A percentile compares a stretch with the other conserved stretches of the same genome.
These are phyloP conservation scores for Linnaemya tessellans DNA, from an alignment of 2,888 invertebrate species.

Conservation along the genomic window DNA sequence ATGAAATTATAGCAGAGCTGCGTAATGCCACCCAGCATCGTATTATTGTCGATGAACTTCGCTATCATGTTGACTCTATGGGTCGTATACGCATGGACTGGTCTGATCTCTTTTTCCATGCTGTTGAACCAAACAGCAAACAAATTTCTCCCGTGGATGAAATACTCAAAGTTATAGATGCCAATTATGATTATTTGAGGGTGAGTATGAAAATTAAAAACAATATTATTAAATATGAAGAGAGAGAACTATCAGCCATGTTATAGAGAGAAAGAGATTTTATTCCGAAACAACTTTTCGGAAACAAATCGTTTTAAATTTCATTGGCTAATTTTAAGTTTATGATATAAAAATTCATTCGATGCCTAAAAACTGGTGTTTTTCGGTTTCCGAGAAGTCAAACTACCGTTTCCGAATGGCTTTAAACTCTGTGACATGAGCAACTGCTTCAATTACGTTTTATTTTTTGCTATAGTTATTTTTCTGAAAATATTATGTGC, in stretches of 20 bases:
- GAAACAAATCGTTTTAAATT: too few species aligned
- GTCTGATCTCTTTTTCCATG: constrained; percentile 94
- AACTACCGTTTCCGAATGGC: too few species aligned
- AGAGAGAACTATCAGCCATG: too few species aligned
- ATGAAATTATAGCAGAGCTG: constrained; percentile 88
- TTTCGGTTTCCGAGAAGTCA: too few species aligned
- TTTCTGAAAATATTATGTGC: background rate
- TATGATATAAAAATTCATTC: too few species aligned
- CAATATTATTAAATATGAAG: background rate
- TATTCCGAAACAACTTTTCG: too few species aligned
- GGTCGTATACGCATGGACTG: constrained; percentile 84
- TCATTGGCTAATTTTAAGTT: too few species aligned
- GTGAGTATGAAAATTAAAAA: constrained; percentile 77
- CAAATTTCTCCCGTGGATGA: constrained; percentile 91
- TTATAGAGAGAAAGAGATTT: too few species aligned
- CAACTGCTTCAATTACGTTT: too few species aligned
- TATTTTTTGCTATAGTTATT: too few species aligned
- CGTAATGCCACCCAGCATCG: constrained; percentile 90
- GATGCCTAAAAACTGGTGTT: too few species aligned
- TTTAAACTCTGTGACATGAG: background rate
- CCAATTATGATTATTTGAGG: constrained; percentile 92
- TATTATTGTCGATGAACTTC: constrained; percentile 91
- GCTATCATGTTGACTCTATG: constrained; percentile 88
- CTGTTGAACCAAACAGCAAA: constrained; percentile 89
- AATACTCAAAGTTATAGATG: constrained; percentile 91